These are phyloP conservation scores for Uria aalge DNA, from an alignment of 2,113 vertebrate genomes.

Conservation along the genomic window DNA sequence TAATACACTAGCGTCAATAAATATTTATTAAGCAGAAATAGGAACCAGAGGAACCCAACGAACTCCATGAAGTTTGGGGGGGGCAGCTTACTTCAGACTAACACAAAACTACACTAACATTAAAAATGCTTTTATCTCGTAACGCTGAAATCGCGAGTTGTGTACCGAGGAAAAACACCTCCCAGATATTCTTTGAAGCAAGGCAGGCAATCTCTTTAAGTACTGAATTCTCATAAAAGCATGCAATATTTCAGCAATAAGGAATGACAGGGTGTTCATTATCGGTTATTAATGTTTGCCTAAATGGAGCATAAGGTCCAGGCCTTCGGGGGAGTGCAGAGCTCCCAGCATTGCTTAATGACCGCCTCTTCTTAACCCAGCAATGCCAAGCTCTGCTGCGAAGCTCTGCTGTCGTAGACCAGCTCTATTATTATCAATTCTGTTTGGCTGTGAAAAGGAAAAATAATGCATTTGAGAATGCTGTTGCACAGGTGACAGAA, in stretches of 20 bases:
- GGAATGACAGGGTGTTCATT: not conserved
- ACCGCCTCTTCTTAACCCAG: not conserved
- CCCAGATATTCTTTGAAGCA: not conserved
- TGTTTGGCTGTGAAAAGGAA: not conserved
- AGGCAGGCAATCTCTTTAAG: not conserved
- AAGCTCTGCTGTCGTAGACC: not conserved
- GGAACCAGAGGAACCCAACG: not conserved
- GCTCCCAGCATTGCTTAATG: not conserved
- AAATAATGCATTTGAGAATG: not conserved
- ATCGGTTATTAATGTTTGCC: conserved; percentile 24
- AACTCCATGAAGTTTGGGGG: not conserved
- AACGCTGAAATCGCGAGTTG: not conserved
- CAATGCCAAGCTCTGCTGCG: not conserved
- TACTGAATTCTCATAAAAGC: not conserved
- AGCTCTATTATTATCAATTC: not conserved
- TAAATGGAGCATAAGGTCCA: conserved; percentile 11
- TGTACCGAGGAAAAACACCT: not conserved
- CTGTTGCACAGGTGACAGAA: not conserved
- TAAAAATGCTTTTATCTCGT: not conserved
- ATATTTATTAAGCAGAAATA: not conserved
- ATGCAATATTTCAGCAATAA: not conserved
- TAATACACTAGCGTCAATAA: not conserved
- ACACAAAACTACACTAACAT: not conserved
- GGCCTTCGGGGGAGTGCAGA: conserved; percentile 5
- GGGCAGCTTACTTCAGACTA: not conserved